These are phyloP conservation scores for Chrysina gloriosa DNA, from an alignment of 2,888 invertebrate genomes.

Conservation along the genomic window DNA sequence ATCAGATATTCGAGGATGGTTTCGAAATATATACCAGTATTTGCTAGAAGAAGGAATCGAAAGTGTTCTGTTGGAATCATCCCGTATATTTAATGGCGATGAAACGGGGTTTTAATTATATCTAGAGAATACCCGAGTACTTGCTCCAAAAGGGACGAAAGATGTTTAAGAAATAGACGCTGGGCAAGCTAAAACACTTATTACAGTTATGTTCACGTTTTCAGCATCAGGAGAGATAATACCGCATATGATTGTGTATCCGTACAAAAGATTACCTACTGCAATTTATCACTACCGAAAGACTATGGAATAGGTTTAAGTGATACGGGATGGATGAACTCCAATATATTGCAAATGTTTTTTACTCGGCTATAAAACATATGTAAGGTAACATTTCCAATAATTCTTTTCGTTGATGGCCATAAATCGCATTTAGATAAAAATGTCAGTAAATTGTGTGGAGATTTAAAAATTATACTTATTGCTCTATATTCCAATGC, in stretches of 20 bases:
- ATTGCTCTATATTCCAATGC: too few relatives aligned
- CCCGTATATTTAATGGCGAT: constrained; percentile 53
- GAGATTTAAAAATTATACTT: too few relatives aligned
- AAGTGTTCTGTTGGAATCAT: constrained; percentile 43
- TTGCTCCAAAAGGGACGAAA: constrained; percentile 35
- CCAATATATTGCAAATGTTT: neutral
- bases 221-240: neutral
- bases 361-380: neutral
- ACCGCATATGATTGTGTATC: neutral
- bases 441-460: too few relatives aligned
- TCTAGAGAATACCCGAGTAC: constrained; percentile 40
- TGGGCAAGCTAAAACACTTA: neutral
- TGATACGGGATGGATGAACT: neutral
- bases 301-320: neutral
- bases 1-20: constrained; percentile 53
- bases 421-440: too few relatives aligned
- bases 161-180: neutral
- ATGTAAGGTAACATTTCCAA: neutral
- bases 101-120: constrained; percentile 53
- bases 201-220: constrained; percentile 7
- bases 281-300: neutral
- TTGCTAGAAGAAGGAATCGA: neutral
- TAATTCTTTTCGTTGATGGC: neutral
- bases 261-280: neutral
- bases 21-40: constrained; percentile 46